Conservation (phyloP, 92 coral and sea anemone species). For the Muricea muricata region DNA sequence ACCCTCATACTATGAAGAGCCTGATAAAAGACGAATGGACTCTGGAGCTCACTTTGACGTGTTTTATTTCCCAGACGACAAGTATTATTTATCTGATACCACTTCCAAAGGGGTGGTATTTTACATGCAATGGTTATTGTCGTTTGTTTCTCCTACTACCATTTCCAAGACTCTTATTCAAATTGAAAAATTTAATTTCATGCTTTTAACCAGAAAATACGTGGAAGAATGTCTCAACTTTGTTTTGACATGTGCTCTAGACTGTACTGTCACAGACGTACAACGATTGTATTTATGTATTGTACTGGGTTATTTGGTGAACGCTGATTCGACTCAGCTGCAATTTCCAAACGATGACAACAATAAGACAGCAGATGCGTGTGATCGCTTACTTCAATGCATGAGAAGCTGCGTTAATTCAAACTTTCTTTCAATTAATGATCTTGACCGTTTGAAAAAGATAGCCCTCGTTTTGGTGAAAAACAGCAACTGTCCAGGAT, state of each 20-base stretch:
- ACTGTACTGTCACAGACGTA: not conserved
- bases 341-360: not conserved
- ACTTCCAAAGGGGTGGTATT: not conserved
- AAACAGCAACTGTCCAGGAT: conserved; percentile 36
- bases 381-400: conserved; percentile 19
- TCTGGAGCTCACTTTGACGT: conserved; percentile 67
- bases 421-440: not conserved
- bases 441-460: not conserved
- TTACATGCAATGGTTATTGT: conserved; percentile 1
- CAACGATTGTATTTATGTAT: conserved; percentile 22
- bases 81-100: not conserved
- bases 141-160: not conserved
- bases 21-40: not conserved
- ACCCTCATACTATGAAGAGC: not conserved
- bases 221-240: not conserved
- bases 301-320: not conserved
- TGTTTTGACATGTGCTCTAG: not conserved
- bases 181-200: not conserved
- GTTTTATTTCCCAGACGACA: conserved; percentile 43
- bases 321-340: no score
- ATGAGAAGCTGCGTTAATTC: not conserved
- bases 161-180: not conserved
- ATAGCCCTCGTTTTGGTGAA: conserved; percentile 11
- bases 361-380: not conserved
- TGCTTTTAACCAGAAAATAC: not conserved